Percentiles rank a stretch among this genome's conserved stretches.
These are phyloP conservation scores for Cuculus canorus DNA, from an alignment of 2,797 vertebrate species.

Conservation along the genomic window DNA sequence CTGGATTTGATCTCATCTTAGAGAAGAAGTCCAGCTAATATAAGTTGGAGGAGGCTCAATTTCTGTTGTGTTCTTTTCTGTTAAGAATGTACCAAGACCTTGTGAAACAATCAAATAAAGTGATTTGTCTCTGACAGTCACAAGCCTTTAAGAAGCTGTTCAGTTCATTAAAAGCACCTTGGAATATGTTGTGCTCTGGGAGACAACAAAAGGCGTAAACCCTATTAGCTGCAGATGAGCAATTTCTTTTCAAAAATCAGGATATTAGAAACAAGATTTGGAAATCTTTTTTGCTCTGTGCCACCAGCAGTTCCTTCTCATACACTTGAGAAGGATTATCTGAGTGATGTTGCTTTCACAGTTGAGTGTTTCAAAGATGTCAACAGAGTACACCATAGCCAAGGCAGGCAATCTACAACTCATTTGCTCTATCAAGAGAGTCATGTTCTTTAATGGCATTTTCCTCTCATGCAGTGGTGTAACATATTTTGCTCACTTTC, in stretches of 20 bases:
- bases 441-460: neutral
- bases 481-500: neutral
- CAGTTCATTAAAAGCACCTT: constrained; percentile 37
- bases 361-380: rapidly evolving
- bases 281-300: neutral
- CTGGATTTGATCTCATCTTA: neutral
- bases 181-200: constrained; percentile 53
- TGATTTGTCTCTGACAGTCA: constrained; percentile 5
- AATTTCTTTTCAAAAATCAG: neutral
- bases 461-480: neutral
- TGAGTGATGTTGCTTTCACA: neutral
- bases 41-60: constrained; percentile 18
- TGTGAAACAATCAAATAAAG: constrained; percentile 21
- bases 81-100: constrained; percentile 14
- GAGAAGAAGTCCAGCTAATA: constrained; percentile 2
- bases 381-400: neutral
- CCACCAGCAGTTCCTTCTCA: neutral
- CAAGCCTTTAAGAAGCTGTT: neutral
- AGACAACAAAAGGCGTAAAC: neutral
- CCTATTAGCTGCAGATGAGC: constrained; percentile 31
- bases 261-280: neutral
- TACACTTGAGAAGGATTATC: neutral
- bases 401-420: neutral
- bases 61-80: neutral
- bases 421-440: neutral